Conservation (phyloP, 2,797 vertebrate species). For the Harpagifer antarcticus region DNA sequence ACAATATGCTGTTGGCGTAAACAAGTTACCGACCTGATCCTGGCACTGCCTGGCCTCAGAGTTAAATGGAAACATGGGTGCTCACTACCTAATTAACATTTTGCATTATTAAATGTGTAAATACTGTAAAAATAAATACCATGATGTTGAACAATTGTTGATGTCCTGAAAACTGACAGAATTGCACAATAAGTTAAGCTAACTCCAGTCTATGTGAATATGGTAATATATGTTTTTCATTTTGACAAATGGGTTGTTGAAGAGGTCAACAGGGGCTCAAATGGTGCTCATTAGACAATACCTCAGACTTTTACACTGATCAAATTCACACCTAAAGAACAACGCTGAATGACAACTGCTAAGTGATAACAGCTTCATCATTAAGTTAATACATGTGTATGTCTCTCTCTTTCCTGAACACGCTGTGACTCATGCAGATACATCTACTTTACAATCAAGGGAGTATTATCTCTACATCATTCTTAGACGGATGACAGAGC, state of each 20-base stretch:
- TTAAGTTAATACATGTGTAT: neutral
- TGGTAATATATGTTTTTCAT: neutral
- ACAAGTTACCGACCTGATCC: constrained; percentile 18
- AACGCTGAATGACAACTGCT: neutral
- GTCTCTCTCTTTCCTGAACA: neutral
- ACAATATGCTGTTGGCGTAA: constrained; percentile 1
- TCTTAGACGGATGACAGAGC: constrained; percentile 1
- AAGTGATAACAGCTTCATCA: neutral
- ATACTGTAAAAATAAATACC: neutral
- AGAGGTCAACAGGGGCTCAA: constrained; percentile 1
- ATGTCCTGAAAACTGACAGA: neutral
- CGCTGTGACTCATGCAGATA: neutral
- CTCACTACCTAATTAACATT: neutral
- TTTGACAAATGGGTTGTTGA: neutral
- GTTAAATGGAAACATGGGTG: neutral
- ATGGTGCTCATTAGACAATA: neutral
- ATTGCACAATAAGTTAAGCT: neutral
- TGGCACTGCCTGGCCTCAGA: constrained; percentile 20
- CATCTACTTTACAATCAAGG: constrained; percentile 6
- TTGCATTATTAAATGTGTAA: neutral
- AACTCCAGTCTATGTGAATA: neutral
- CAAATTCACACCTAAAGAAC: neutral
- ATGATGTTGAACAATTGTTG: neutral
- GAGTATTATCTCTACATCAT: constrained; percentile 4
- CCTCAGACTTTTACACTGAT: neutral